phyloP scores from a whole-genome alignment of 2,797 vertebrate genomes.

The Brotula barbata region DNA sequence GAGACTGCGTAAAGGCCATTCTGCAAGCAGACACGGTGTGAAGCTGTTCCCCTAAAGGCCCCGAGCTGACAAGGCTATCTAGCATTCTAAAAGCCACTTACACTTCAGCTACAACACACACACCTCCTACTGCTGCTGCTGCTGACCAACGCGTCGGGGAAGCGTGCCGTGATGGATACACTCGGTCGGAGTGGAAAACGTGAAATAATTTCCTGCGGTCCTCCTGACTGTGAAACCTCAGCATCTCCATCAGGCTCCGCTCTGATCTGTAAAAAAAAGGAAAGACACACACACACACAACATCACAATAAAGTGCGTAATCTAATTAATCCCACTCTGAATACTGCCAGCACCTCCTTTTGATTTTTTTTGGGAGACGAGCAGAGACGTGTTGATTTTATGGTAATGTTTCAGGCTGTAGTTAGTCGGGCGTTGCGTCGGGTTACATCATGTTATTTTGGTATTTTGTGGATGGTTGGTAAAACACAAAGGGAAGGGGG shows the following conservation, averaged over 20 bases:
- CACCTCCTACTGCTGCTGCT: constrained; percentile 76
- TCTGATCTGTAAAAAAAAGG: not conserved
- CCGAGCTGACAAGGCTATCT: constrained; percentile 74
- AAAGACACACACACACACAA: no score
- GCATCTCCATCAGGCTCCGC: no score
- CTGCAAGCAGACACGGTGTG: constrained; percentile 63
- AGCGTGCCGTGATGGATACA: constrained; percentile 69
- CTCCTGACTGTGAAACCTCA: constrained; percentile 35
- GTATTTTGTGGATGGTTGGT: not conserved
- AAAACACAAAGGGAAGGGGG: not conserved
- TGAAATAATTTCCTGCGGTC: constrained; percentile 61
- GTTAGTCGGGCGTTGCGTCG: constrained; percentile 6
- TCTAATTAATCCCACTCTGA: not conserved
- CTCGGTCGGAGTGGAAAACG: constrained; percentile 59
- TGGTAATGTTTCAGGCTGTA: not conserved
- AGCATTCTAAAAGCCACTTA: constrained; percentile 77
- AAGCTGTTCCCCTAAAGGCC: constrained; percentile 64
- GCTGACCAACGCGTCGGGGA: constrained; percentile 67
- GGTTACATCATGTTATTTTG: constrained; percentile 3
- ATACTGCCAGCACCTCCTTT: no score
- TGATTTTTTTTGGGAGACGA: no score
- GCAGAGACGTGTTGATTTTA: not conserved
- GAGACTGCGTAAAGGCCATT: constrained; percentile 69
- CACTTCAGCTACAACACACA: constrained; percentile 70
- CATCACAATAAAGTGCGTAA: not conserved